phyloP scores from a whole-genome alignment of 2,113 vertebrate genomes.

The Saimiri boliviensis region DNA sequence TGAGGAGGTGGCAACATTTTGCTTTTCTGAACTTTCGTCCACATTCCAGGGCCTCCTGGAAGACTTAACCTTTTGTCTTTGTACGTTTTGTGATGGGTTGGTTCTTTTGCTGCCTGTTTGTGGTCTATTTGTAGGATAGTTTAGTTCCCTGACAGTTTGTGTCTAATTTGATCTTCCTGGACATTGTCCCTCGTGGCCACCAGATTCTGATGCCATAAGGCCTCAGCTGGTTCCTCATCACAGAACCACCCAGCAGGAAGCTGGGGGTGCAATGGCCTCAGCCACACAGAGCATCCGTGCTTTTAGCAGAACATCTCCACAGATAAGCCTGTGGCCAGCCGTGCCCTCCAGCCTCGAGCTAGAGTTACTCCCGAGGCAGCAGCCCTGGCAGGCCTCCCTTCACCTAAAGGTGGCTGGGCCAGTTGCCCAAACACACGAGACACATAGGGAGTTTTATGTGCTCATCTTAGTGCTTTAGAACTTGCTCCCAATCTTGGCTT shows the following conservation, averaged over 20 bases:
- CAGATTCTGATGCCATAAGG: conserved; percentile 59
- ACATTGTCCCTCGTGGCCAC: conserved; percentile 33
- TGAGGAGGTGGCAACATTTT: conserved; percentile 71
- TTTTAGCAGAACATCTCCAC: not conserved
- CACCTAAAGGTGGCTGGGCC: not conserved
- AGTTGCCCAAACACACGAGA: not conserved
- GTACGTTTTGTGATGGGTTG: conserved; percentile 85
- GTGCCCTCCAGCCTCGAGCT: not conserved
- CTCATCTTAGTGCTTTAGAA: not conserved
- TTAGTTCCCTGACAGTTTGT: conserved; percentile 80
- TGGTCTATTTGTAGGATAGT: conserved; percentile 87
- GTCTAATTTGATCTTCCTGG: conserved; percentile 81
- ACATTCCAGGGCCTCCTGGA: conserved; percentile 75
- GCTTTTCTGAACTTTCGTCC: conserved; percentile 76
- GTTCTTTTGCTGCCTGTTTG: conserved; percentile 86
- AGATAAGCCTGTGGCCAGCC: not conserved
- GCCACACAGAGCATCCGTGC: not conserved
- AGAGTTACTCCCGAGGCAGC: not conserved
- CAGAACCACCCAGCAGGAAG: not conserved
- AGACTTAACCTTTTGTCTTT: conserved; percentile 83
- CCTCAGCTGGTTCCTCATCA: not conserved
- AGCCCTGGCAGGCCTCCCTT: not conserved
- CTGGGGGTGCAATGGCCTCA: not conserved
- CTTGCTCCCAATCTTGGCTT: not conserved
- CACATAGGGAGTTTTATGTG: not conserved